phyloP scores from a whole-genome alignment of 2,888 invertebrate species.

The Hesperia comma region DNA sequence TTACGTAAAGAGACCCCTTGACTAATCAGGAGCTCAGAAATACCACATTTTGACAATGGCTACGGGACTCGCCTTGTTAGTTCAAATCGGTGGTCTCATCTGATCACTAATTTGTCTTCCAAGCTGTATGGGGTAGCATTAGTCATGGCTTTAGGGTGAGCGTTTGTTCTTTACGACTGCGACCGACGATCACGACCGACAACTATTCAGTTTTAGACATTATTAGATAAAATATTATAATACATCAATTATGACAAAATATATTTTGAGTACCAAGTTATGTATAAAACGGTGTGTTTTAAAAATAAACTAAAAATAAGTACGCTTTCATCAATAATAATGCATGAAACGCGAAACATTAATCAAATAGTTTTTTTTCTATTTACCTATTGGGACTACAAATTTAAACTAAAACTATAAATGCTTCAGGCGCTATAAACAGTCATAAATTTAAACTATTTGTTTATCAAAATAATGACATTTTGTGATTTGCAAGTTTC shows the following conservation, averaged over 20 bases:
- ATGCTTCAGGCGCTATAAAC: too few species aligned
- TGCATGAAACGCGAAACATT: too few species aligned
- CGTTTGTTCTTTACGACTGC: slow-evolving; percentile 10
- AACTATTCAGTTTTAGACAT: neutral
- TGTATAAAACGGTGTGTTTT: too few species aligned
- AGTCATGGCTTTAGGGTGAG: slow-evolving; percentile 50
- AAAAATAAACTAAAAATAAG: too few species aligned
- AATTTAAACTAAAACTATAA: too few species aligned
- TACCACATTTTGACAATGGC: slow-evolving; percentile 33
- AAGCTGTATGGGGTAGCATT: slow-evolving; percentile 54
- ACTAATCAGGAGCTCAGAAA: slow-evolving; percentile 30
- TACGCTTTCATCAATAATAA: too few species aligned
- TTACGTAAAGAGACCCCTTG: slow-evolving; percentile 16
- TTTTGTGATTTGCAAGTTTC: too few species aligned
- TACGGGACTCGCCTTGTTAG: slow-evolving; percentile 38
- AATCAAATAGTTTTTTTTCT: too few species aligned
- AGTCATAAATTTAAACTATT: too few species aligned
- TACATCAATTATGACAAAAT: neutral
- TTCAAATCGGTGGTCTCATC: slow-evolving; percentile 51
- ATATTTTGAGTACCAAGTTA: neutral
- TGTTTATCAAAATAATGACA: too few species aligned
- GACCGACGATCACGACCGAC: neutral
- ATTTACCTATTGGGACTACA: too few species aligned
- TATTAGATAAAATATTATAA: neutral
- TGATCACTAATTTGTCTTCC: slow-evolving; percentile 66